Evolutionary conservation across 2,113 vertebrate genomes (phyloP), one percentile per base, ranked within the genome.

Genomic region (Girardinichthys multiradiatus): DNA sequence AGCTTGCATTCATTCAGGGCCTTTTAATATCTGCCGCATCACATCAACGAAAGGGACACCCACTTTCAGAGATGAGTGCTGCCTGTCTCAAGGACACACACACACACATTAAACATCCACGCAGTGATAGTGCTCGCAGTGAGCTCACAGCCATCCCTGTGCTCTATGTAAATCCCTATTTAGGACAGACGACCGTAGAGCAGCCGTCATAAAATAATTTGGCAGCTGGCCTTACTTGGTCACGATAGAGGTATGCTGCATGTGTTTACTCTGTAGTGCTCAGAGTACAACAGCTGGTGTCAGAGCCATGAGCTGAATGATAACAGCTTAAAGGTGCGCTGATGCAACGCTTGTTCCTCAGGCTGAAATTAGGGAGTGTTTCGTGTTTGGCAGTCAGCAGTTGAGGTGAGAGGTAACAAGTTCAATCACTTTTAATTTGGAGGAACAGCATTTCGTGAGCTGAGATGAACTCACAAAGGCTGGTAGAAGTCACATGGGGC

Each of bases 211-310:
- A 80, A 90, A 89, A 86, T 85, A 61, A 88, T 88, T 87, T 89
- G 81, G 89, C 91, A 85, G 62, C 13, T 48, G 30, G 74, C 87
- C 90, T 89, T 90, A 83, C 83, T 92, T 90, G 87, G 87, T 90
- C 84, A 91, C 58, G 80, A 70, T 77, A 29, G 78, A 83, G 78
- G 77, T 80, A 83, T 83, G 85, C 78, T 89, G 82, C 83, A 82
- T 83, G 84, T 90, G 87, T 92, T 88, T 89, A 86, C 84, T 88
- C 82, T 86, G 76, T 81, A 90, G 82, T 87, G 88, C 66, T 57
- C 77, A 67, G 87, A 86, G 87, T 80, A 90, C 86, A 89, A 82
- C 91, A 91, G 89, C 87, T 87, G 87, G 87, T 84, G 86, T 86
- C 77, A 68, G 75, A 82, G 84, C 81, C 86, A 80, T 80, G 80